Evolutionary conservation across 2,113 vertebrate species (phyloP).

Genomic region (Amblyornis subalaris): DNA sequence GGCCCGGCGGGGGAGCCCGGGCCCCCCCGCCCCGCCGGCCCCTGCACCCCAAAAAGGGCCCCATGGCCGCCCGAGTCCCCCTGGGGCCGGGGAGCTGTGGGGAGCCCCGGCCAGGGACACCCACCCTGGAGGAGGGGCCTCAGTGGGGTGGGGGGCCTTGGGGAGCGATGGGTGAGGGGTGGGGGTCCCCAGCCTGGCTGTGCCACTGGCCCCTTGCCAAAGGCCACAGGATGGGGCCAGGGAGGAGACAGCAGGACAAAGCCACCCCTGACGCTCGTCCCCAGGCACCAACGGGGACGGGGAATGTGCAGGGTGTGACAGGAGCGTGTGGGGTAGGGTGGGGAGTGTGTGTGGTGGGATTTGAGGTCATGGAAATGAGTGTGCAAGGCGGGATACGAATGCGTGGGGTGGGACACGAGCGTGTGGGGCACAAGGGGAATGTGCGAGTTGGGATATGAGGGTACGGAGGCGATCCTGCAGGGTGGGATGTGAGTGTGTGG

Average conservation of each 20-base stretch:
- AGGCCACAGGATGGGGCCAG: background rate
- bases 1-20: constrained; percentile 16
- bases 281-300: background rate
- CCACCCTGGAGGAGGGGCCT: background rate
- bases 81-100: accelerated
- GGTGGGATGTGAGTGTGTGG: background rate
- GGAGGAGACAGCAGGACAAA: background rate
- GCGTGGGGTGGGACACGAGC: accelerated
- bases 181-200: background rate
- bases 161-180: background rate
- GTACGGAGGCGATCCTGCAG: background rate
- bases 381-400: background rate
- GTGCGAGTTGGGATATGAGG: no score
- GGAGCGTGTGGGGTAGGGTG: background rate
- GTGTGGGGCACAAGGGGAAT: background rate
- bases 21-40: background rate
- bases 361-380: background rate
- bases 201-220: background rate
- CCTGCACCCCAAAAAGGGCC: background rate
- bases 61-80: background rate
- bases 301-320: background rate
- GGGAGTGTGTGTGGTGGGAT: background rate
- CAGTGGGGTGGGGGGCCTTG: accelerated
- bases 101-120: background rate
- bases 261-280: background rate